Evolutionary conservation across 2,797 vertebrate species (phyloP).

Genomic region (Sebastes hopkinsi): DNA sequence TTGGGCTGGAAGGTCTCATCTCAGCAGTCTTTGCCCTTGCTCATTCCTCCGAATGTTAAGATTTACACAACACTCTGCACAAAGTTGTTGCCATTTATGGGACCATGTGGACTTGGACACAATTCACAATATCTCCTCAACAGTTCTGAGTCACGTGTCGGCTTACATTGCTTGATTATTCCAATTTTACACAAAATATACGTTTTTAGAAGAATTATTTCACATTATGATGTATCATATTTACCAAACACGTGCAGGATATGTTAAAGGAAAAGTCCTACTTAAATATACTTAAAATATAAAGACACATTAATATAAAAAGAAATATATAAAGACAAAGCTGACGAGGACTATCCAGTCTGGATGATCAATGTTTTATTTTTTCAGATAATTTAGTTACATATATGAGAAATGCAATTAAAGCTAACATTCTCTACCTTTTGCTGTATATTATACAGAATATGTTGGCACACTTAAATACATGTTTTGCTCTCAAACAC

Average conservation of each 20-base stretch:
- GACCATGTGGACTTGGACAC: neutral
- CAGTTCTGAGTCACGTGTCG: neutral
- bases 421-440: neutral
- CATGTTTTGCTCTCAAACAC: neutral
- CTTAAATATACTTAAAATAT: neutral
- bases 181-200: neutral
- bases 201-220: neutral
- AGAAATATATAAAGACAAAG: neutral
- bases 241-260: neutral
- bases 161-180: neutral
- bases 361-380: neutral
- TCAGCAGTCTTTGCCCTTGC: conserved; percentile 77
- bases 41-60: conserved; percentile 72
- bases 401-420: neutral
- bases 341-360: neutral
- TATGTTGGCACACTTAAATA: neutral
- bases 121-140: neutral
- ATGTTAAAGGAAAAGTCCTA: neutral
- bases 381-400: neutral
- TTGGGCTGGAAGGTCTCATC: conserved; percentile 65
- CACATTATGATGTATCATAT: neutral
- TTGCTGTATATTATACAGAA: neutral
- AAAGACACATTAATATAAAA: neutral
- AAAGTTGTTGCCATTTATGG: conserved; percentile 44
- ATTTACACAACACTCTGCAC: conserved; percentile 40